Evolutionary conservation across 1,140 invertebrate genomes (phyloP).

Genomic region (Ceratina calcarata): DNA sequence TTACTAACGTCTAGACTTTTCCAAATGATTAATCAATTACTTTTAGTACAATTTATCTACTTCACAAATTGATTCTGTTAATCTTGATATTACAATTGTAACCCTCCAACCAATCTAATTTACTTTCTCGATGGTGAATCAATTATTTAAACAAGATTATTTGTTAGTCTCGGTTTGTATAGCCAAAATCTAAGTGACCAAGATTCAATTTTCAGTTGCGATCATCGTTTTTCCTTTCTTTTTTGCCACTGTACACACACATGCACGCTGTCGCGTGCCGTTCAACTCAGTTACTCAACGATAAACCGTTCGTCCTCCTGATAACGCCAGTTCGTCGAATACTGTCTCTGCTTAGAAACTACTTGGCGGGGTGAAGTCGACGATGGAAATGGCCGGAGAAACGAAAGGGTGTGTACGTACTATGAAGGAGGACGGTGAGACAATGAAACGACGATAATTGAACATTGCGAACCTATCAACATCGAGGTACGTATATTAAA

Average conservation of each 20-base stretch:
- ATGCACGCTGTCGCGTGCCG: conserved; percentile 35
- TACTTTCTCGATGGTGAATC: no score
- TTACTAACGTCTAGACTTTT: not conserved
- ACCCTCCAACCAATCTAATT: no score
- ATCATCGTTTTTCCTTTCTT: conserved; percentile 41
- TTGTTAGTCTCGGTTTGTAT: not conserved
- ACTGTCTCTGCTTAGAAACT: conserved; percentile 77
- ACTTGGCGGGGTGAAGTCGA: conserved; percentile 65
- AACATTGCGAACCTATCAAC: conserved; percentile 12
- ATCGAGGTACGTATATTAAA: conserved; percentile 31
- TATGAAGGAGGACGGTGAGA: conserved; percentile 35
- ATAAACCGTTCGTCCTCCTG: conserved; percentile 74
- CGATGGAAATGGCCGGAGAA: conserved; percentile 49
- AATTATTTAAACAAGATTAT: no score
- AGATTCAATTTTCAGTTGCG: not conserved
- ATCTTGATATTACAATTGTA: no score
- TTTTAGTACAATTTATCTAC: not conserved
- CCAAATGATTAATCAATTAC: not conserved
- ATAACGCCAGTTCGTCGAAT: conserved; percentile 75
- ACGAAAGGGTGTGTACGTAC: conserved; percentile 36
- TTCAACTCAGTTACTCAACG: conserved; percentile 74
- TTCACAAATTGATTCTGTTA: not conserved
- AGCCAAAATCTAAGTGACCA: conserved; percentile 31
- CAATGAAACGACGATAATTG: conserved; percentile 4
- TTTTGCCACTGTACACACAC: conserved; percentile 79